phyloP scores from a whole-genome alignment of 2,888 invertebrate species.

The Euclidia mi region DNA sequence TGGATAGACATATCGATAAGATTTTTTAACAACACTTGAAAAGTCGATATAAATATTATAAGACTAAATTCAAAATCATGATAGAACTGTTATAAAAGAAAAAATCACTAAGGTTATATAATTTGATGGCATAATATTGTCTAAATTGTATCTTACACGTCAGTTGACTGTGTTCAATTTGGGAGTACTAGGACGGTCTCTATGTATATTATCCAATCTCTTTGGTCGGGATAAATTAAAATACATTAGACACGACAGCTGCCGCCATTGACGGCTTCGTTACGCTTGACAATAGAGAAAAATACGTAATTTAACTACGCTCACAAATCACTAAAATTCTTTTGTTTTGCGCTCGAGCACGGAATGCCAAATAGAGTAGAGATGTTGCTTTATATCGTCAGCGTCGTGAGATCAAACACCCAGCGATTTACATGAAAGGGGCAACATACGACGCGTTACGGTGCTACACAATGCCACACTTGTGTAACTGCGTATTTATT shows the following conservation, averaged over 20 bases:
- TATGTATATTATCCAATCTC: too few species aligned
- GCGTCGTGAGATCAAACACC: conserved; percentile 26
- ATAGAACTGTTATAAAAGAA: too few species aligned
- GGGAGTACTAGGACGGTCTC: too few species aligned
- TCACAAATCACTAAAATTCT: conserved; percentile 50
- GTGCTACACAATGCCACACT: conserved; percentile 31
- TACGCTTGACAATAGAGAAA: conserved; percentile 46
- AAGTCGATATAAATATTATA: too few species aligned
- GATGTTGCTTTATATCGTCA: conserved; percentile 21
- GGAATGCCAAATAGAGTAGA: conserved; percentile 29
- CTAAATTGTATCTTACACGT: too few species aligned
- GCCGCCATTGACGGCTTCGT: conserved; percentile 47
- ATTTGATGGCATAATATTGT: too few species aligned
- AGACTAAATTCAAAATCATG: too few species aligned
- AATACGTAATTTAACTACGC: conserved; percentile 44
- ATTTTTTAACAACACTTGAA: too few species aligned
- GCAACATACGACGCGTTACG: conserved; percentile 13
- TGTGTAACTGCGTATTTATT: conserved; percentile 29
- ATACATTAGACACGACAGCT: conserved; percentile 46
- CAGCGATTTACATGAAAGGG: conserved; percentile 27
- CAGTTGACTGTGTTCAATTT: too few species aligned
- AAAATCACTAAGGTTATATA: too few species aligned
- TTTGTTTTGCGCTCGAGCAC: conserved; percentile 35
- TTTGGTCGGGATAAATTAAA: conserved; percentile 51
- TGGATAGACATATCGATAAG: too few species aligned